Conservation (phyloP, 1,140 invertebrate genomes). For the Diplogasteroides magnus region DNA sequence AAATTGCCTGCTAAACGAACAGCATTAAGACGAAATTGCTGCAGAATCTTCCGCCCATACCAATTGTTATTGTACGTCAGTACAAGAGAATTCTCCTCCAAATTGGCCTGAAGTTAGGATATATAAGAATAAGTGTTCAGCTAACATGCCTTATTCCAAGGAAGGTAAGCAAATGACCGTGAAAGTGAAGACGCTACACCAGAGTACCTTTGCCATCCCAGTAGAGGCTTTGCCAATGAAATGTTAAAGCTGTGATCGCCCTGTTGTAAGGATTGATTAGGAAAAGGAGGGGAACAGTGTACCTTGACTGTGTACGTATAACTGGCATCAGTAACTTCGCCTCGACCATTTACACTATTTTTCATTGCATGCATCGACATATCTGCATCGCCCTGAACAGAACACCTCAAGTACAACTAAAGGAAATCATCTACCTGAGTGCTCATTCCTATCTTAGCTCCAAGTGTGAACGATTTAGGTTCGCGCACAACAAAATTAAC, state of each 20-base stretch:
- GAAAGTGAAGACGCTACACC: constrained; percentile 23
- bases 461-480: constrained; percentile 39
- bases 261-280: not conserved
- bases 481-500: constrained; percentile 47
- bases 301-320: constrained; percentile 45
- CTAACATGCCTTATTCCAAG: constrained; percentile 40
- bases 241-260: constrained; percentile 43
- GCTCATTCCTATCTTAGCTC: constrained; percentile 45
- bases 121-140: too few species aligned
- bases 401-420: not conserved
- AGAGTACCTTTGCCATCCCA: constrained; percentile 51
- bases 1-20: constrained; percentile 27
- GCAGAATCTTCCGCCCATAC: constrained; percentile 29
- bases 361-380: constrained; percentile 37
- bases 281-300: not conserved
- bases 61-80: constrained; percentile 32
- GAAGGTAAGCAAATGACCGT: constrained; percentile 31
- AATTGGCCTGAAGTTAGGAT: constrained; percentile 32
- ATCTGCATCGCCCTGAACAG: constrained; percentile 43
- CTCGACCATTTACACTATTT: constrained; percentile 48
- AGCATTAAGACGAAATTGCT: constrained; percentile 41
- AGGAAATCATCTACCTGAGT: constrained; percentile 11
- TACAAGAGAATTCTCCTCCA: constrained; percentile 43
- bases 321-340: constrained; percentile 37
- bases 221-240: constrained; percentile 40